Base-by-base conservation (phyloP, 2,113 vertebrate genomes). In the Rousettus leschenaultii region DNA sequence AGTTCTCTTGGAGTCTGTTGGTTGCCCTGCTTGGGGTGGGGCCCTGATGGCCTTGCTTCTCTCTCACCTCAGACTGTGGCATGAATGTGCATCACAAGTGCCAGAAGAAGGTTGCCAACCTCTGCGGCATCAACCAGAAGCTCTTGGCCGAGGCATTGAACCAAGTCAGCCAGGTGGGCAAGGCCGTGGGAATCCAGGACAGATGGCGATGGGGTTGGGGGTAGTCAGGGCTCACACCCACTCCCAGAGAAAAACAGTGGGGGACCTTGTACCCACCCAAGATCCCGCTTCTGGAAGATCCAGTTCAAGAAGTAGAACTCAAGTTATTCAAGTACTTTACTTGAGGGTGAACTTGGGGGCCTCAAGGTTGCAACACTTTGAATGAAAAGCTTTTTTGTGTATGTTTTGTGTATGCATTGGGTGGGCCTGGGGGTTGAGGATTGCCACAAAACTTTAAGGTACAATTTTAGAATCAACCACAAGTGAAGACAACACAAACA, bases 21-120 rank as follows among this genome's bases (percentile, higher is more conserved):
- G 75, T 55, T 48, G 6, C 10, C 61, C 53, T 19, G 48, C 53
- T 84, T 19, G 45, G 55, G 48, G 16, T 6, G n/a, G 53, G 53
- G 14, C 51, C 55, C 91, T 63, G 14, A 85, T n/a, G 21, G 14
- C 12, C n/a, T 78, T 10, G 3, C 85, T 82, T 93, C 57, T 87
- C 40, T 28, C 14, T 94, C 45, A 26, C 66, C 48, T 1, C 96
- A 99, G 99, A 99, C 74, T 99, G 99, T 92, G 98, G 97, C 94
- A 99, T 99, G 99, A 99, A 99, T 0, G 99, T 99, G 30, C 99
- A 99, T 95, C 99, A 99, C 93, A 99, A 99, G 98, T 99, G 99
- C 98, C 99, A 99, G 98, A 99, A 97, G 83, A 99, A 99, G 98
- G 99, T 99, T 82, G 99, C 99, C 96, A 99, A 99, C 98, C 99